phyloP scores from a whole-genome alignment of 2,113 vertebrate species.

The Murina feae region DNA sequence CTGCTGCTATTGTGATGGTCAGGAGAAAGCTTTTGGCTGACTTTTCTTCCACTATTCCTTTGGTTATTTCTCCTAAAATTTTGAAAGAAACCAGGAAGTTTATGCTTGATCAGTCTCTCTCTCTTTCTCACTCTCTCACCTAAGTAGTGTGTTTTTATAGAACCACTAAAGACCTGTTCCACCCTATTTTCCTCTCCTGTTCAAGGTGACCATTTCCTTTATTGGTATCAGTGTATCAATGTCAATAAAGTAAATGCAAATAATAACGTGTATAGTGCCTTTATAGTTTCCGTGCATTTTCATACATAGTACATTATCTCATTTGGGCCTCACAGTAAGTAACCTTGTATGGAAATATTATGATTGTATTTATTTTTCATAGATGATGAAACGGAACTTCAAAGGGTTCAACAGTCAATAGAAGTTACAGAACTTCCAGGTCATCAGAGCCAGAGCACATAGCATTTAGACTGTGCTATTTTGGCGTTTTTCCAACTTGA shows the following conservation, averaged over 20 bases:
- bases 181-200: neutral
- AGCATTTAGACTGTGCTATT: neutral
- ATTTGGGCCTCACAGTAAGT: neutral
- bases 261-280: neutral
- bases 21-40: neutral
- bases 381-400: neutral
- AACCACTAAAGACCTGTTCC: neutral
- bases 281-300: neutral
- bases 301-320: neutral
- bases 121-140: neutral
- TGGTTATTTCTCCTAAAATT: neutral
- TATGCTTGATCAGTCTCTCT: neutral
- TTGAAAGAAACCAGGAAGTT: neutral
- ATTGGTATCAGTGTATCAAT: neutral
- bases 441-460: neutral
- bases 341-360: neutral
- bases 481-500: neutral
- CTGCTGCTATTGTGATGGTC: neutral
- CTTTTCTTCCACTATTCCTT: neutral
- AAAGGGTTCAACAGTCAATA: neutral
- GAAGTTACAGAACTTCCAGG: neutral
- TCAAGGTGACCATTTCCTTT: neutral
- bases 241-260: neutral
- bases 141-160: neutral
- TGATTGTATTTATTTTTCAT: neutral